Evolutionary conservation across 2,888 invertebrate genomes (phyloP).

Genomic region (Spodoptera littoralis): DNA sequence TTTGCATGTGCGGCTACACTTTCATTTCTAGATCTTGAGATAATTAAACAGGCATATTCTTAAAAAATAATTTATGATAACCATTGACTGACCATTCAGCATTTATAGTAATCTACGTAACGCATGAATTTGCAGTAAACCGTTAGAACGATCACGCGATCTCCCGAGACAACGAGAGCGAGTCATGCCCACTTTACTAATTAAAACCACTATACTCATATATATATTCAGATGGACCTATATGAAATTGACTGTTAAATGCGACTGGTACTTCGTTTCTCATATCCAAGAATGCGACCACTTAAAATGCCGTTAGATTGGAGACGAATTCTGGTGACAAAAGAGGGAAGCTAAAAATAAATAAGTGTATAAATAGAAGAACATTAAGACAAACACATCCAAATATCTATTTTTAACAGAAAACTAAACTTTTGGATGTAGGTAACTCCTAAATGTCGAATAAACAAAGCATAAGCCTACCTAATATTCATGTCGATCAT

Average conservation of each 20-base stretch:
- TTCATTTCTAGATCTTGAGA: conserved; percentile 29
- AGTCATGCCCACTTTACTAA: conserved; percentile 78
- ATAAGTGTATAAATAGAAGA: conserved; percentile 23
- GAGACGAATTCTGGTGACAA: conserved; percentile 47
- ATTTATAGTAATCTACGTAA: conserved; percentile 63
- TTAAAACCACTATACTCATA: conserved; percentile 63
- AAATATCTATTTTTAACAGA: conserved; percentile 6
- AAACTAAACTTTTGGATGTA: too few relatives aligned
- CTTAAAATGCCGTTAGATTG: conserved; percentile 24
- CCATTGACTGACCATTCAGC: conserved; percentile 57
- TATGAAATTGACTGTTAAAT: conserved; percentile 40
- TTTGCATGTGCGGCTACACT: conserved; percentile 26
- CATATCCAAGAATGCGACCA: conserved; percentile 21
- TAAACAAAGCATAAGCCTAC: too few relatives aligned
- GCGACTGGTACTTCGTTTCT: conserved; percentile 22
- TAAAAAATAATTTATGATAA: conserved; percentile 34
- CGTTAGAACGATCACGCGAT: conserved; percentile 72
- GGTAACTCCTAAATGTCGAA: too few relatives aligned
- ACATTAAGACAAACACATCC: background rate
- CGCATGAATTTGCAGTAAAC: conserved; percentile 68
- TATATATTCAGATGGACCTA: conserved; percentile 30
- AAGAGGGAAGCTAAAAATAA: conserved; percentile 46
- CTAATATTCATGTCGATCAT: too few relatives aligned
- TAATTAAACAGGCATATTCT: conserved; percentile 33
- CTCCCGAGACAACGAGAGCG: conserved; percentile 67